phyloP scores from a whole-genome alignment of 2,888 invertebrate species.

The Seira sanloemensis region DNA sequence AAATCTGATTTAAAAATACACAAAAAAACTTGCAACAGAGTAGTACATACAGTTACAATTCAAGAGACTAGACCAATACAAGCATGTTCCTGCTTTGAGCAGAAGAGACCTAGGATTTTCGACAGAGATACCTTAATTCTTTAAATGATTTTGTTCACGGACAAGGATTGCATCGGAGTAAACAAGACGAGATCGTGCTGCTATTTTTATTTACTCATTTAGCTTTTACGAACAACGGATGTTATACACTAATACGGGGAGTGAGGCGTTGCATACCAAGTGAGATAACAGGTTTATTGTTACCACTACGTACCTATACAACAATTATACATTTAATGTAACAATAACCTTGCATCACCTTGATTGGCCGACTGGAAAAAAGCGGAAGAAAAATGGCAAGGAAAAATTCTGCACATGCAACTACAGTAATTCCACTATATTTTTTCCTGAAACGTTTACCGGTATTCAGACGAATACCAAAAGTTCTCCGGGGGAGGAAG shows the following conservation, averaged over 20 bases:
- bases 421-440: neutral
- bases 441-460: neutral
- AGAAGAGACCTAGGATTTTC: neutral
- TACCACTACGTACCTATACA: neutral
- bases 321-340: conserved; percentile 59
- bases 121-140: neutral
- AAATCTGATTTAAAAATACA: too few species aligned
- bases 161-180: conserved; percentile 32
- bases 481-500: neutral
- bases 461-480: neutral
- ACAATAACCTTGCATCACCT: conserved; percentile 63
- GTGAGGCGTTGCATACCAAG: conserved; percentile 54
- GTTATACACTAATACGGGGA: neutral
- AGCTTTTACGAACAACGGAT: neutral
- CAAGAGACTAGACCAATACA: neutral
- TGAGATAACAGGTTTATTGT: conserved; percentile 60
- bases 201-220: neutral
- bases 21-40: neutral
- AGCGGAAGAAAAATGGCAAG: conserved; percentile 57
- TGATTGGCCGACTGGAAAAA: conserved; percentile 58
- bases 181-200: conserved; percentile 2
- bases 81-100: neutral
- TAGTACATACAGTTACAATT: neutral
- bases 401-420: neutral
- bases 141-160: neutral